These are phyloP conservation scores for Melanotaenia maccullochi DNA, from an alignment of 2,797 vertebrate species.

Conservation along the genomic window DNA sequence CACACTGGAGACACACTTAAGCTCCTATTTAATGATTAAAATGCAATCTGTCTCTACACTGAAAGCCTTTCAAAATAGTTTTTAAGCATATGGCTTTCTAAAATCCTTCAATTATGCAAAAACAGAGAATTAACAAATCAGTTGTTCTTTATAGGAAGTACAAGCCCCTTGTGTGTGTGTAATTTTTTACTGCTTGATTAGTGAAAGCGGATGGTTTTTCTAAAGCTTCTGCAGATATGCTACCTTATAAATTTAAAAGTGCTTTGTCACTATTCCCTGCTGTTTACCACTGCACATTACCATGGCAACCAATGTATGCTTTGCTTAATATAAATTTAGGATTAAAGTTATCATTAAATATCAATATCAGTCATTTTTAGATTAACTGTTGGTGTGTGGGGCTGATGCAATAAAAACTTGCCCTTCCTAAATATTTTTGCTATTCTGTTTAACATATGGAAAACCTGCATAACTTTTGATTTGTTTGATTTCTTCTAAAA, in stretches of 20 bases:
- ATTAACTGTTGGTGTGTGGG: constrained; percentile 14
- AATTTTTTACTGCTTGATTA: constrained; percentile 30
- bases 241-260: constrained; percentile 41
- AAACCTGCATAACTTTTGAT: constrained; percentile 25
- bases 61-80: constrained; percentile 21
- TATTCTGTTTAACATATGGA: constrained; percentile 22
- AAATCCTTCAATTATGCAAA: constrained; percentile 36
- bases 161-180: constrained; percentile 7
- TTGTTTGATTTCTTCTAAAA: constrained; percentile 22
- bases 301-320: constrained; percentile 38
- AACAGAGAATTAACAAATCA: constrained; percentile 36
- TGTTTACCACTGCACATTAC: constrained; percentile 53
- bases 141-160: constrained; percentile 15
- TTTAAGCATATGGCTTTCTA: constrained; percentile 32
- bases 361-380: constrained; percentile 31
- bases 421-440: constrained; percentile 4
- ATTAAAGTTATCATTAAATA: constrained; percentile 13
- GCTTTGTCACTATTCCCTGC: constrained; percentile 56
- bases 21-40: constrained; percentile 49
- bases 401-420: constrained; percentile 2
- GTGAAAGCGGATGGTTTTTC: constrained; percentile 39
- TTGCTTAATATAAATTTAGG: constrained; percentile 48
- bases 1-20: constrained; percentile 24
- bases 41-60: constrained; percentile 31
- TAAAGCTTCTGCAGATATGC: constrained; percentile 31